Base-by-base conservation (phyloP, 2,113 vertebrate species). In the Hucho hucho region DNA sequence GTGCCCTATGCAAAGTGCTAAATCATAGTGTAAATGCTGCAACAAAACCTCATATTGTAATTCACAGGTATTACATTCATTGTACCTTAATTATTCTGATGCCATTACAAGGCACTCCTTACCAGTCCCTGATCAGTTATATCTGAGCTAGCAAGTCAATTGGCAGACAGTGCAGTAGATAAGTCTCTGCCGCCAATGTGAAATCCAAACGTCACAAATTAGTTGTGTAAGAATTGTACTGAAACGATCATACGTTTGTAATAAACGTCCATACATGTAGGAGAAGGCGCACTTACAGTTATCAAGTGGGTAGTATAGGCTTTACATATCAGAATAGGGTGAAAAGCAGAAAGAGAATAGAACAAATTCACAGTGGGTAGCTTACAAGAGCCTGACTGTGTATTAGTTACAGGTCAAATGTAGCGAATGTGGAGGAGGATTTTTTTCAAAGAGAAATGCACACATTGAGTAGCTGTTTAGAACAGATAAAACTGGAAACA, bases 31-130 rank as follows among this genome's bases (percentile, higher is more conserved):
- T 67, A 29, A 67, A 67, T 32, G 18, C 14, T 37, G 29, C 16
- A 67, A 16, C n/a, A 67, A 29, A 67, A 4, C 65, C 18, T 67
- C 65, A 67, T 67, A 28, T 32, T 67, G 65, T 37, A 32, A 37
- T 67, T 67, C 65, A 67, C 65, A 67, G 16, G 18, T 43, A 32
- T 67, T 67, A 67, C 64, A 25, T 67, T 32, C 6, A 32, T 9
- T n/a, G 65, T 9, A 37, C 65, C 65, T 29, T 43, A 29, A 14
- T 25, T 25, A 14, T 43, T 65, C 64, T 65, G 25, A 14, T 25
- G 12, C 22, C 63, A 25, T 24, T 64, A 65, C 4, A 65, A 65
- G 20, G 64, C 49, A 53, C 3, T 18, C 58, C 5, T 61, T 24
- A 22, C 18, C 58, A n/a, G 18, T 9, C 58, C 58, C 58, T 59